These are phyloP conservation scores for Turritopsis rubra DNA, from an alignment of 30 jellyfish, hydroid and myxozoan species.

Conservation along the genomic window DNA sequence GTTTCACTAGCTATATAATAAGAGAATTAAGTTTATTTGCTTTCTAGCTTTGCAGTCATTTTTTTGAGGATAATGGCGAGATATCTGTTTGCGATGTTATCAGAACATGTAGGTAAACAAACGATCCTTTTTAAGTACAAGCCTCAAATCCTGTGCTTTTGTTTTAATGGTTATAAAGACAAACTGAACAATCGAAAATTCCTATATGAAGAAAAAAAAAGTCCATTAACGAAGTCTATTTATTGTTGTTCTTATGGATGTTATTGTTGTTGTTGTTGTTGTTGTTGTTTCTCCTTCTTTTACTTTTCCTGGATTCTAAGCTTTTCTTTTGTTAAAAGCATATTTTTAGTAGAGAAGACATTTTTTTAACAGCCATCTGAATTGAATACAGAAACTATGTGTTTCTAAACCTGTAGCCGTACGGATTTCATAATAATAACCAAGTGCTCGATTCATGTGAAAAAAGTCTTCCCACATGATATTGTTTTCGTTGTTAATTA, in stretches of 20 bases:
- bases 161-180: background rate
- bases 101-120: background rate
- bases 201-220: background rate
- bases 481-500: no score
- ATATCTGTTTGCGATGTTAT: background rate
- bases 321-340: no score
- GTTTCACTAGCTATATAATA: background rate
- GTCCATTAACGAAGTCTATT: background rate
- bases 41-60: background rate
- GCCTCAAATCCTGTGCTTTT: background rate
- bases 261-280: background rate
- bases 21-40: background rate
- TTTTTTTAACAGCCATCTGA: no score
- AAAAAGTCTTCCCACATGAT: no score
- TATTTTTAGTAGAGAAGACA: no score
- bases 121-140: background rate
- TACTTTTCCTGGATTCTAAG: no score
- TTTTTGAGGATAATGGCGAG: background rate
- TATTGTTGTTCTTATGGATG: background rate
- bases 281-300: background rate
- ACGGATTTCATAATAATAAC: no score
- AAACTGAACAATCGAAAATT: background rate
- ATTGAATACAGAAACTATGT: no score
- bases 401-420: no score
- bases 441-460: no score